phyloP scores from a whole-genome alignment of 2,797 vertebrate species.

The Gymnocypris eckloni region DNA sequence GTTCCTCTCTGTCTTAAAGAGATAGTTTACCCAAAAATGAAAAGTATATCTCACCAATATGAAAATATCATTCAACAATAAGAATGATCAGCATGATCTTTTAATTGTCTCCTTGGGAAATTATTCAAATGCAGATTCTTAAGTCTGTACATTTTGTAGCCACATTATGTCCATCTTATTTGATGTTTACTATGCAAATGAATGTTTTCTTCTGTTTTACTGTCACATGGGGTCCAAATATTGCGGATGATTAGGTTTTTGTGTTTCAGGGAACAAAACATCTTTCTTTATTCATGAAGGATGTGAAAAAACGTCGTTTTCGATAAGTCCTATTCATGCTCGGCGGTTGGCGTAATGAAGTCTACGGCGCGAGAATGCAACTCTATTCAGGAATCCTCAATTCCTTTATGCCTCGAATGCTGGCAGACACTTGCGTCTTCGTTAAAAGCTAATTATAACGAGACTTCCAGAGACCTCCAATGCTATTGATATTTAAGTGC shows the following conservation, averaged over 20 bases:
- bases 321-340: slow-evolving; percentile 5
- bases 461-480: slow-evolving; percentile 6
- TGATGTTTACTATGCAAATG: background rate
- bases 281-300: slow-evolving; percentile 44
- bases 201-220: slow-evolving; percentile 24
- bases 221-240: background rate
- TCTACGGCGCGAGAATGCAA: background rate
- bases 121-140: slow-evolving; percentile 1
- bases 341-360: slow-evolving; percentile 21
- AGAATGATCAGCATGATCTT: background rate
- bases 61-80: background rate
- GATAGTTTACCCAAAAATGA: background rate
- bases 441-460: slow-evolving; percentile 43
- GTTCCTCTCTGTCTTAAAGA: background rate
- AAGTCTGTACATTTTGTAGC: background rate
- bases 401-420: slow-evolving; percentile 13
- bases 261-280: slow-evolving; percentile 20
- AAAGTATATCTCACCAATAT: too few species aligned
- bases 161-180: background rate
- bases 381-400: slow-evolving; percentile 6
- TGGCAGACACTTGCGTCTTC: slow-evolving; percentile 9
- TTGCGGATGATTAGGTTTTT: slow-evolving; percentile 8
- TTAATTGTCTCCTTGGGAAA: background rate
- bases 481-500: slow-evolving; percentile 42
- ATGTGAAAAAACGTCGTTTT: background rate